Evolutionary conservation across 2,888 invertebrate genomes (phyloP).

Genomic region (Idaea straminata): DNA sequence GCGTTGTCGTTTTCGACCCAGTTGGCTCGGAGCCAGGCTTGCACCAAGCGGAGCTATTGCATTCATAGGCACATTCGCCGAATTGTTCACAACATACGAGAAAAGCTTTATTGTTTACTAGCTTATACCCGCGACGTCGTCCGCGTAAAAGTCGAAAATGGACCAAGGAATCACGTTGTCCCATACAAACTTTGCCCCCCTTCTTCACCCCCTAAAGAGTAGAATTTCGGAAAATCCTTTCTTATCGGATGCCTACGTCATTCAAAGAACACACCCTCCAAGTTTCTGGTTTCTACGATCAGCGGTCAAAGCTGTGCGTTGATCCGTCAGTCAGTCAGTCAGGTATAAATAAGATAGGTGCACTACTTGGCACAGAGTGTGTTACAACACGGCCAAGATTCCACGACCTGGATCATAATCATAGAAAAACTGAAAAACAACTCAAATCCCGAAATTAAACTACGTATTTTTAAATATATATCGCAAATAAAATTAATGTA

Average conservation of each 20-base stretch:
- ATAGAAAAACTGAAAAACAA: neutral
- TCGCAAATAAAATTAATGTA: neutral
- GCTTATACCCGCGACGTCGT: too few species aligned
- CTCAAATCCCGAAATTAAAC: neutral
- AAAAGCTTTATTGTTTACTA: neutral
- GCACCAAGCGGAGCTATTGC: constrained; percentile 40
- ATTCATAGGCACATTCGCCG: constrained; percentile 29
- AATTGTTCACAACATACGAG: constrained; percentile 29
- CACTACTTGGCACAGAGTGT: neutral
- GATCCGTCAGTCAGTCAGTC: too few species aligned
- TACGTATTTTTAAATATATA: neutral
- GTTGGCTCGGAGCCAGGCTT: constrained; percentile 62
- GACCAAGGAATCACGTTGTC: too few species aligned
- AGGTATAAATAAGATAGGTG: too few species aligned
- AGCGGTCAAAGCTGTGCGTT: too few species aligned
- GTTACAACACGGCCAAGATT: neutral
- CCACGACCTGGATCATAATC: neutral
- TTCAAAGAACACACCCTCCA: too few species aligned
- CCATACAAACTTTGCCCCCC: too few species aligned
- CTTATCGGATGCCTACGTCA: too few species aligned
- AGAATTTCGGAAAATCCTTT: too few species aligned
- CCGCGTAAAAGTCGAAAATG: too few species aligned
- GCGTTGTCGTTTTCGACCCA: constrained; percentile 51
- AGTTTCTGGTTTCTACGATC: too few species aligned
- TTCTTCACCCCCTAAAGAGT: too few species aligned